These are phyloP conservation scores for Tinea semifulvella DNA, from an alignment of 2,888 invertebrate genomes.

Conservation along the genomic window DNA sequence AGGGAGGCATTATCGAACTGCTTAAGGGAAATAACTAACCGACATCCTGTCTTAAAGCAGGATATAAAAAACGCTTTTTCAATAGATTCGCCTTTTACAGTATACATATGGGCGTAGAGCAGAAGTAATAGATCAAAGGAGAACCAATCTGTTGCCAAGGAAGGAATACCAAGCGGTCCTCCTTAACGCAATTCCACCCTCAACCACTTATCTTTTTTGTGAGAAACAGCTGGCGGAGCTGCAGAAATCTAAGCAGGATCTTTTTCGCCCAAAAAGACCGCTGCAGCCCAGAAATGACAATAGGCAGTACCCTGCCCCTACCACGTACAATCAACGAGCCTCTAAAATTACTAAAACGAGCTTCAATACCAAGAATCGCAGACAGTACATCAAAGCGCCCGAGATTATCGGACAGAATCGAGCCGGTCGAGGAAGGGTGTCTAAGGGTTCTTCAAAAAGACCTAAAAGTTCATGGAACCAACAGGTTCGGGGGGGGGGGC, in stretches of 20 bases:
- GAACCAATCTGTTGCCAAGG: conserved; percentile 15
- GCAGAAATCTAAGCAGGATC: not conserved
- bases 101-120: conserved; percentile 19
- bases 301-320: too few relatives aligned
- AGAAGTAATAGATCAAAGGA: conserved; percentile 18
- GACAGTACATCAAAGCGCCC: not conserved
- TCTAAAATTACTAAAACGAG: too few relatives aligned
- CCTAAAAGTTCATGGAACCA: too few relatives aligned
- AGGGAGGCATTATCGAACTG: not conserved
- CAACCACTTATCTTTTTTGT: conserved; percentile 16
- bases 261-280: too few relatives aligned
- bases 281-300: too few relatives aligned
- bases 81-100: conserved; percentile 16
- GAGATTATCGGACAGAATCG: not conserved
- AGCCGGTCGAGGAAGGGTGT: too few relatives aligned
- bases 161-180: conserved; percentile 14
- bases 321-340: too few relatives aligned
- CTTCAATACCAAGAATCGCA: not conserved
- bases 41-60: not conserved
- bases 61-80: conserved; percentile 6
- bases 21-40: not conserved
- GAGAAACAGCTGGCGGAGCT: conserved; percentile 11
- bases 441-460: too few relatives aligned
- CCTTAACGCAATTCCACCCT: conserved; percentile 18
- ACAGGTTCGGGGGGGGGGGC: too few relatives aligned